Conservation (phyloP, 1,140 invertebrate species). For the Bombus vancouverensis region DNA sequence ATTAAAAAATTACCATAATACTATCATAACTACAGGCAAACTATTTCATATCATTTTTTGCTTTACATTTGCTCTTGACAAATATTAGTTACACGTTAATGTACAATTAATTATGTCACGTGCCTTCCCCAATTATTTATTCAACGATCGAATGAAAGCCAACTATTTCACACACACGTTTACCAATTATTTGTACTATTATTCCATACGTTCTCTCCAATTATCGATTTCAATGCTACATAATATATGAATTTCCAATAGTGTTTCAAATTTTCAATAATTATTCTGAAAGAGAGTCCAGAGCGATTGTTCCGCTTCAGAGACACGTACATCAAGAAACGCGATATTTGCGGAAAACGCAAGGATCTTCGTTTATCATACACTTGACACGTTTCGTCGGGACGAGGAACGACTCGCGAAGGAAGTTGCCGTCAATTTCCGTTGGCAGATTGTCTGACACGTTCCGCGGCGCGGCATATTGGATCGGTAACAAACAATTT, state of each 20-base stretch:
- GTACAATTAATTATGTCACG: background rate
- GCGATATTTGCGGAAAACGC: background rate
- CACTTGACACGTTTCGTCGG: background rate
- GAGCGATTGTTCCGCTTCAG: background rate
- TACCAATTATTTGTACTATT: background rate
- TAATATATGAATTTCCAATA: too few relatives aligned
- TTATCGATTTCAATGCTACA: too few relatives aligned
- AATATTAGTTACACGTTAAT: background rate
- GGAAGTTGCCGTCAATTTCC: conserved; percentile 29
- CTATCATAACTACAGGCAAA: too few relatives aligned
- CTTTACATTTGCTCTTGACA: background rate
- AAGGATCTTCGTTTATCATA: background rate
- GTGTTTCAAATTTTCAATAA: background rate
- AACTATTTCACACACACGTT: background rate
- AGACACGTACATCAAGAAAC: background rate
- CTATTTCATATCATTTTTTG: background rate
- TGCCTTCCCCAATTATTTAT: background rate
- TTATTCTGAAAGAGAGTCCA: background rate
- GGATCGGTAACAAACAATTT: conserved; percentile 52
- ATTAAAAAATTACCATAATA: too few relatives aligned
- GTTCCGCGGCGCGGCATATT: background rate
- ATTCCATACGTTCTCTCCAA: too few relatives aligned
- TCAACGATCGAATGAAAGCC: too few relatives aligned
- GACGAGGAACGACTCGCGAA: background rate
- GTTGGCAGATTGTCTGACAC: conserved; percentile 36